Base-by-base conservation (phyloP, 2,113 vertebrate species). In the Tachycineta bicolor region DNA sequence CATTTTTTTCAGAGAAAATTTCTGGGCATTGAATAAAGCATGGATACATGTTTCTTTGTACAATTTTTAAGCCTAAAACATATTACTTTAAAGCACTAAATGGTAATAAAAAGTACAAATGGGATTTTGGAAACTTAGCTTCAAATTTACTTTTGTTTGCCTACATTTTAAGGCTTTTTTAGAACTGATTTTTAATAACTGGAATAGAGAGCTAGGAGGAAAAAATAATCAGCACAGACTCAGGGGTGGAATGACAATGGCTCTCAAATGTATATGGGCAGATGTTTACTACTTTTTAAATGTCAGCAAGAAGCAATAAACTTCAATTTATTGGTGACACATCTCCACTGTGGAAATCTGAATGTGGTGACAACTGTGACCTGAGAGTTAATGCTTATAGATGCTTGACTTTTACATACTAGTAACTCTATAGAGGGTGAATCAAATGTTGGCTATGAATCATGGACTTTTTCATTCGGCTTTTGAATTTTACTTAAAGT, bases 281-380 rank as follows among this genome's bases (percentile, higher is more conserved):
- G 83, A 92, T 90, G 59, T 93, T 94, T 76, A 37, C 18, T 55
- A 71, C 68, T 78, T 92, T 78, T 55, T 89, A 96, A 95, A 96
- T 87, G 90, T 89, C 92, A 96, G 52, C 31, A 86, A 88, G 23
- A 12, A 84, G 76, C 52, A 71, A 83, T 96, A 82, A 95, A 71
- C 37, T 89, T 78, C 39, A 81, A 19, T 89, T 93, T 84, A 86
- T 78, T 84, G 71, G 52, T 56, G 73, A 68, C 46, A 92, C 25
- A 25, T 68, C 56, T 84, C 60, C 19, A 39, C 46, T 47, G 6
- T 0, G 5, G 31, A 89, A 68, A 75, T 56, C 56, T 80, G 56
- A 69, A 78, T 71, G 39, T 44, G 88, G 41, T 52, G 60, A 81
- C 75, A 90, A 8, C 67, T 85, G 3, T 67, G 82, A 83, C 82